Percentiles rank a stretch among this genome's conserved stretches.
Conservation (phyloP, 2,797 vertebrate species). For the Silurus aristotelis region DNA sequence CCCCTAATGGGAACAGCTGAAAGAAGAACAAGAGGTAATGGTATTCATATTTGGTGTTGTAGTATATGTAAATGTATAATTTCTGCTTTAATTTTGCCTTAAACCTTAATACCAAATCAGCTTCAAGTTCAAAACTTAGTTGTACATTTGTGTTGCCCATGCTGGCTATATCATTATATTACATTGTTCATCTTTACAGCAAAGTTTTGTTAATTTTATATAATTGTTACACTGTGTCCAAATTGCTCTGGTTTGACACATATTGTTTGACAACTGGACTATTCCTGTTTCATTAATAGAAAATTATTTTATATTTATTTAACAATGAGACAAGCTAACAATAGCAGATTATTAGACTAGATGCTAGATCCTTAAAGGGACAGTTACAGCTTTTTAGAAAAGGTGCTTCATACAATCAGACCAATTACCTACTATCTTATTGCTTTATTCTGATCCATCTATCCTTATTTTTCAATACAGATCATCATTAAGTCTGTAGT, state of each 20-base stretch:
- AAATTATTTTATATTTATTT: neutral
- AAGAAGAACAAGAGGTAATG: no score
- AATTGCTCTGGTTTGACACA: neutral
- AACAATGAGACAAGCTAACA: neutral
- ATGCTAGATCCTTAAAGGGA: neutral
- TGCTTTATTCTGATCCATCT: slow-evolving; percentile 30
- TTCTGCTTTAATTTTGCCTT: neutral
- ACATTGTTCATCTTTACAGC: neutral
- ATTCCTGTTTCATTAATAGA: no score
- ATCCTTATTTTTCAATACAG: slow-evolving; percentile 60
- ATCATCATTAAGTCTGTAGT: slow-evolving; percentile 67
- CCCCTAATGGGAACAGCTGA: no score
- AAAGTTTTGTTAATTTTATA: neutral
- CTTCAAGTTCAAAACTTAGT: neutral
- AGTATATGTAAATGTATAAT: no score
- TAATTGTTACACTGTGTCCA: neutral
- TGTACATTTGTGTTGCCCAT: neutral
- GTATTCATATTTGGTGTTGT: no score
- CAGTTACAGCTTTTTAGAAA: neutral
- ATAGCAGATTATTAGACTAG: neutral
- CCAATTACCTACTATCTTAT: slow-evolving; percentile 14
- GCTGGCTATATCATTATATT: neutral
- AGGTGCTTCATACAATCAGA: neutral
- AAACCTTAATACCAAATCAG: neutral
- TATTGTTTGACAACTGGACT: neutral